Percentiles rank a stretch among this genome's conserved stretches.
Evolutionary conservation across 2,888 invertebrate species (phyloP).

Genomic region (Hirtodrosophila duncani): DNA sequence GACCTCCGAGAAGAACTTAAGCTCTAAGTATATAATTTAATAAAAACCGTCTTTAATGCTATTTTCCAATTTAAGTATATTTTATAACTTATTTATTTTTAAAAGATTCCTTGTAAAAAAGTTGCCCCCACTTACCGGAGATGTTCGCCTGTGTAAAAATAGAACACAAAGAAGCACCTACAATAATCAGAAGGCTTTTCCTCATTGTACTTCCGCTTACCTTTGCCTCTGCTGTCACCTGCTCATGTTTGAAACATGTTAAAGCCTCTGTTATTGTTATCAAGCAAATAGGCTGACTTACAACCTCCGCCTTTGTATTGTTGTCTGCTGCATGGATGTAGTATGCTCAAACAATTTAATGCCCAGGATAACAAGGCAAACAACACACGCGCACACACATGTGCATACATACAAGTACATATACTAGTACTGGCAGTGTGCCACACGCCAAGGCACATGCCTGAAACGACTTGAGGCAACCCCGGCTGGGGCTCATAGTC

Average conservation of each 20-base stretch:
- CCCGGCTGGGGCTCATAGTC: slow-evolving; percentile 7
- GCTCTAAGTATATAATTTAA: too few species aligned
- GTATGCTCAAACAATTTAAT: slow-evolving; percentile 58
- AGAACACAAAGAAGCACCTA: too few species aligned
- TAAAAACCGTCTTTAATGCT: too few species aligned
- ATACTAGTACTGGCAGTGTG: neutral
- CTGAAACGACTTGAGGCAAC: slow-evolving; percentile 21
- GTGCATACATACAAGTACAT: slow-evolving; percentile 1
- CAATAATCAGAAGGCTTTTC: too few species aligned
- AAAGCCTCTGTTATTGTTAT: slow-evolving; percentile 52
- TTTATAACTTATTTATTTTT: too few species aligned
- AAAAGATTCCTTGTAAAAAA: too few species aligned
- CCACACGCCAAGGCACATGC: slow-evolving; percentile 34
- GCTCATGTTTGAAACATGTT: slow-evolving; percentile 10
- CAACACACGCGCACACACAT: slow-evolving; percentile 16
- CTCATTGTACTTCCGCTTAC: too few species aligned
- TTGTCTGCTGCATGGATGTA: slow-evolving; percentile 44
- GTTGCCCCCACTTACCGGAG: too few species aligned
- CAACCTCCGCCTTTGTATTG: slow-evolving; percentile 23
- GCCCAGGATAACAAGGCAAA: slow-evolving; percentile 53
- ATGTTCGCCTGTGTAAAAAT: too few species aligned
- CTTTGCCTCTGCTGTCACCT: too few species aligned
- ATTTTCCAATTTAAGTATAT: too few species aligned
- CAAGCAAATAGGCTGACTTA: slow-evolving; percentile 47
- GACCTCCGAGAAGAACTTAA: too few species aligned